Base-by-base conservation (phyloP, 2,888 invertebrate species). In the Athalia rosae region DNA sequence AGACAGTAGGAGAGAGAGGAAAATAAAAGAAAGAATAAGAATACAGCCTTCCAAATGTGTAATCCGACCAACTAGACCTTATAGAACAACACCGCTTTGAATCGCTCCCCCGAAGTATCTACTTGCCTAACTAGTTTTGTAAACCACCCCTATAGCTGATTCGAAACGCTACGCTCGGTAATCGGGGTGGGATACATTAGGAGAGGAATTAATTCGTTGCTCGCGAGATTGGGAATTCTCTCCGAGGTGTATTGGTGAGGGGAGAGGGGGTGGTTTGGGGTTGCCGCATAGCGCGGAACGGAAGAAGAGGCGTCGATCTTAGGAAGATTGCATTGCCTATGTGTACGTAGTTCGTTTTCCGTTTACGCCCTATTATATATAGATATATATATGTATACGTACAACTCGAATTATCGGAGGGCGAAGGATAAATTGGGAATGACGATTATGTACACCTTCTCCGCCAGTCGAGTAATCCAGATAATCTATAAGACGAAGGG, bases 91-190 rank as follows among this genome's bases (percentile, higher is more conserved):
- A 71, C 45, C 15, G 56, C 7, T 45, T 5, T 4, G 56, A 73
- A 15, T 56, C 6, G 28, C 73, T 45, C 77, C 71, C 58, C 45
- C 62, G 43, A 71, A 71, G 69, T 62, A 61, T 71, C 87, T 87
- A 86, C 87, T 87, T 87, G 84, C 87, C 88, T 87, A 88, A 88
- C 87, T 87, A 88, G 87, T 89, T 89, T 86, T 84, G 82, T 83
- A 84, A 81, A 62, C 64, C 67, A 61, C 61, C 77, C 80, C 79
- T 77, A 61, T 53, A 79, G 79, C 76, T 73, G 64, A 69, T 62
- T 28, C 73, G 69, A 62, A 73, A 77, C 82, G 81, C 82, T 83
- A 81, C 82, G 79, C 77, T 74, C 77, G 79, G 79, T 80, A 83
- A 83, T 85, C 83, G 82, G 79, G 79, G 77, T 81, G 28, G 80